phyloP scores from a whole-genome alignment of 1,140 invertebrate species.

The Lysiphlebus fabarum region DNA sequence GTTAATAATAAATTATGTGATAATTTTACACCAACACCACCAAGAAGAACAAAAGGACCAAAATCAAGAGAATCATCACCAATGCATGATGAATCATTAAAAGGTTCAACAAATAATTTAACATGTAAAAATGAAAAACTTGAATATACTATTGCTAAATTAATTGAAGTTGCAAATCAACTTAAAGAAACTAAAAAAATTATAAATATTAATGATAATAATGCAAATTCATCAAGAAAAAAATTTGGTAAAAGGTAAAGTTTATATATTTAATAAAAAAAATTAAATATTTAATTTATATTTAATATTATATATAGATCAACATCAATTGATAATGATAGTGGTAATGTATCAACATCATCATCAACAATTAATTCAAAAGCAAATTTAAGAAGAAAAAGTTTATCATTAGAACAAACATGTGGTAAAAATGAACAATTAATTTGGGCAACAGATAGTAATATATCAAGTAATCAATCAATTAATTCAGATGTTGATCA shows the following conservation, averaged over 20 bases:
- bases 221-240: constrained; percentile 37
- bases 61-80: constrained; percentile 65
- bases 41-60: constrained; percentile 57
- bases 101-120: constrained; percentile 54
- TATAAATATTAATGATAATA: constrained; percentile 33
- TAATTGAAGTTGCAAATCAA: constrained; percentile 49
- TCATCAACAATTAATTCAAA: constrained; percentile 51
- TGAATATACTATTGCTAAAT: constrained; percentile 49
- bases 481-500: constrained; percentile 59
- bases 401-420: constrained; percentile 73
- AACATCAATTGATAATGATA: constrained; percentile 49
- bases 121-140: constrained; percentile 46
- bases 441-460: constrained; percentile 68
- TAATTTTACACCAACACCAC: constrained; percentile 58
- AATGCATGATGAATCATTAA: constrained; percentile 42
- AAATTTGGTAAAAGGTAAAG: constrained; percentile 48
- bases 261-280: constrained; percentile 6
- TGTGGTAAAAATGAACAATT: constrained; percentile 59
- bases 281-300: background rate
- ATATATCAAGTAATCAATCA: constrained; percentile 75
- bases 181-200: constrained; percentile 47
- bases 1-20: constrained; percentile 38
- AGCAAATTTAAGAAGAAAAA: constrained; percentile 67
- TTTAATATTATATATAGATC: constrained; percentile 34
- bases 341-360: constrained; percentile 45